Evolutionary conservation across 2,113 vertebrate species (phyloP).

Genomic region (Calidris pygmaea): DNA sequence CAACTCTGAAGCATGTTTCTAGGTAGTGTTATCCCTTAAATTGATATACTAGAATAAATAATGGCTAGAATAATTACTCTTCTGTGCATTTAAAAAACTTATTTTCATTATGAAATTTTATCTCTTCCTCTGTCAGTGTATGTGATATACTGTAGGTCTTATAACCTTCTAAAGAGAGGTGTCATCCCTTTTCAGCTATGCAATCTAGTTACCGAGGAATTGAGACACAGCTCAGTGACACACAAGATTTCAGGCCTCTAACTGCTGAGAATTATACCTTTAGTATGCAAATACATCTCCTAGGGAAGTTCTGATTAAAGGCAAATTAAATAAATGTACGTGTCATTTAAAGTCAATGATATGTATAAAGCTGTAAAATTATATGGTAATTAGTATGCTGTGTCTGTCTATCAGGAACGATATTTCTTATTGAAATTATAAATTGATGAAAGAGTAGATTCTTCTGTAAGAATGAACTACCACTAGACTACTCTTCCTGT

Average conservation of each 20-base stretch:
- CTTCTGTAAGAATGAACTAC: not conserved
- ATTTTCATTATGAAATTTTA: not conserved
- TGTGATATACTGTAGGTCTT: not conserved
- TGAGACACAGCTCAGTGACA: not conserved
- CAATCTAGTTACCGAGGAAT: not conserved
- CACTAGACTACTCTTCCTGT: not conserved
- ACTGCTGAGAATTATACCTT: not conserved
- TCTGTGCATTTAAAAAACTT: not conserved
- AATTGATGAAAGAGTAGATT: not conserved
- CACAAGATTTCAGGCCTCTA: not conserved
- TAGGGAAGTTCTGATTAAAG: not conserved
- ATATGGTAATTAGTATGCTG: not conserved
- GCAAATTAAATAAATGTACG: constrained; percentile 10
- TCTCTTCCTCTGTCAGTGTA: not conserved
- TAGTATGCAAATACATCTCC: not conserved
- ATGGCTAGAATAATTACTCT: not conserved
- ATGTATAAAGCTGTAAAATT: not conserved
- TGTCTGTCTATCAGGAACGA: not conserved
- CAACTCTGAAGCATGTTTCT: not conserved
- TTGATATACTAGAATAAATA: not conserved
- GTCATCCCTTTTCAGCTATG: not conserved
- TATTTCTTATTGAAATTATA: not conserved
- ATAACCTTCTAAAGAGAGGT: not conserved
- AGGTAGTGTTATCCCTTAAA: not conserved
- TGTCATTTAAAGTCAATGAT: not conserved